Evolutionary conservation across 2,888 invertebrate species (phyloP).

Genomic region (Ectemnius continuus): DNA sequence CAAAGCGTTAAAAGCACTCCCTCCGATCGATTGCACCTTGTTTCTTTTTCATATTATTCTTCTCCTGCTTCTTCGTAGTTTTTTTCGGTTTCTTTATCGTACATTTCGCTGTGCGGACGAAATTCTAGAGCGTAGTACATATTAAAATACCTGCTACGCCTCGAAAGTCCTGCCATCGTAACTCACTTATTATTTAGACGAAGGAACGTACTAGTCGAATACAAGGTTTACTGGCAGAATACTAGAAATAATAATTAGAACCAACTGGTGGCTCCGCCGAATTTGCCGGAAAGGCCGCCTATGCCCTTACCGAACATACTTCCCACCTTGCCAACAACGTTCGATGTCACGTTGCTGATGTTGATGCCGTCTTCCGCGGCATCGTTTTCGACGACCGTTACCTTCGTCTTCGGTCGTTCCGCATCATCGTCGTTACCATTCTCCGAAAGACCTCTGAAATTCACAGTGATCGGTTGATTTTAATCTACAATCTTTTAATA

Average conservation of each 20-base stretch:
- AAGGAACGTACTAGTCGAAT: slow-evolving; percentile 59
- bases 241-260: slow-evolving; percentile 81
- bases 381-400: slow-evolving; percentile 82
- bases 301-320: slow-evolving; percentile 94
- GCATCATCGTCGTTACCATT: slow-evolving; percentile 82
- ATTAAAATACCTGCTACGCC: slow-evolving; percentile 36
- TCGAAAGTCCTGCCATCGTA: slow-evolving; percentile 48
- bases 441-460: slow-evolving; percentile 74
- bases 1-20: slow-evolving; percentile 24
- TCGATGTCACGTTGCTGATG: slow-evolving; percentile 88
- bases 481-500: not conserved
- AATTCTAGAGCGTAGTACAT: slow-evolving; percentile 44
- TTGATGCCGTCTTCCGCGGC: slow-evolving; percentile 86
- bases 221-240: slow-evolving; percentile 55
- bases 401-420: slow-evolving; percentile 81
- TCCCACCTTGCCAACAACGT: slow-evolving; percentile 92
- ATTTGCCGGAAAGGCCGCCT: slow-evolving; percentile 92
- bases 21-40: slow-evolving; percentile 44
- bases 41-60: not conserved
- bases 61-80: not conserved
- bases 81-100: slow-evolving; percentile 15
- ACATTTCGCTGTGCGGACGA: slow-evolving; percentile 35
- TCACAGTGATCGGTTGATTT: not conserved
- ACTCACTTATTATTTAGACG: slow-evolving; percentile 55
- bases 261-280: slow-evolving; percentile 92